phyloP scores from a whole-genome alignment of 2,888 invertebrate species.

The Tupiocoris notatus region DNA sequence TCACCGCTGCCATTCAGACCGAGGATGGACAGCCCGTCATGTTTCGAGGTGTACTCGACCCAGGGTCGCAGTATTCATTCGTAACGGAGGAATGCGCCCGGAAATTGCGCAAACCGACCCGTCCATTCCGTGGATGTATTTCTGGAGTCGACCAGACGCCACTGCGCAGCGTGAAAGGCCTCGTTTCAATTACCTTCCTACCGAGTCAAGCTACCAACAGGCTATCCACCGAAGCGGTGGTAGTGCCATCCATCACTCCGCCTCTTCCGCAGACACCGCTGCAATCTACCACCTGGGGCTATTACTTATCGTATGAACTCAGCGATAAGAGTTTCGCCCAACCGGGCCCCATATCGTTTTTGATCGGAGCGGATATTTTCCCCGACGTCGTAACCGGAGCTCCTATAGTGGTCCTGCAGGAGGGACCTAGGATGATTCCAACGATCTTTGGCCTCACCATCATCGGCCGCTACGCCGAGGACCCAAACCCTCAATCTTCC shows the following conservation, averaged over 20 bases:
- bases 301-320: not conserved
- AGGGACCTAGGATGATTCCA: not conserved
- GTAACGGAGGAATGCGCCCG: slow-evolving; percentile 12
- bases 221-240: slow-evolving; percentile 32
- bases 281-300: not conserved
- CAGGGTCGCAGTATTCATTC: slow-evolving; percentile 25
- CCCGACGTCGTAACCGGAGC: not conserved
- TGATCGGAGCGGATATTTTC: slow-evolving; percentile 13
- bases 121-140: not conserved
- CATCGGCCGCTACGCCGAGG: not conserved
- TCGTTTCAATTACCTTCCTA: not conserved
- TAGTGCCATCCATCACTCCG: slow-evolving; percentile 25
- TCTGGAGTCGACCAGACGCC: slow-evolving; percentile 3
- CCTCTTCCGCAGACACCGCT: slow-evolving; percentile 18
- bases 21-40: too few species aligned
- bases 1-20: not conserved
- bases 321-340: not conserved
- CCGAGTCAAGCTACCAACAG: too few species aligned
- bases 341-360: slow-evolving; percentile 7
- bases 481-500: not conserved
- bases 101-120: not conserved
- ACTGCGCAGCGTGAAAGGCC: not conserved
- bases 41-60: slow-evolving; percentile 15
- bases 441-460: slow-evolving; percentile 13
- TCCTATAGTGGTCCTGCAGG: not conserved